Evolutionary conservation across 2,113 vertebrate species (phyloP).

Genomic region (Glaucidium brasilianum): DNA sequence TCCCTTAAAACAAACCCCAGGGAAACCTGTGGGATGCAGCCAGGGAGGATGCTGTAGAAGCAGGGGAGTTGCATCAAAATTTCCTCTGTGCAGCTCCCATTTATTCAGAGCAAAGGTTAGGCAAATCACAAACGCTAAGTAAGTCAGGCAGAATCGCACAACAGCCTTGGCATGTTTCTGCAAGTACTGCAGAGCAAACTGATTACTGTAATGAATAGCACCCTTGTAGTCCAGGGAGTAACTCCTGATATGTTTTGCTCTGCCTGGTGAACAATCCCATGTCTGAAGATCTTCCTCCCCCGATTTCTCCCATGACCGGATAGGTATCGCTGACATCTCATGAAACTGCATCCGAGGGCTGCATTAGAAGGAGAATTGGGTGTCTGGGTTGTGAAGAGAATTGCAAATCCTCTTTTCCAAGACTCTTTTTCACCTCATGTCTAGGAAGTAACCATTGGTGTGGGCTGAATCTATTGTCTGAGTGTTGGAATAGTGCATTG

Average conservation of each 20-base stretch:
- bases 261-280: not conserved
- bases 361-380: not conserved
- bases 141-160: not conserved
- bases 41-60: not conserved
- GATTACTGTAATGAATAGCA: not conserved
- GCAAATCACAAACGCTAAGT: not conserved
- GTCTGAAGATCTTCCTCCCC: not conserved
- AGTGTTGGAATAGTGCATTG: not conserved
- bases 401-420: not conserved
- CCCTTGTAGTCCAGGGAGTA: not conserved
- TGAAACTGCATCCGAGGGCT: not conserved
- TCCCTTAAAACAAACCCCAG: not conserved
- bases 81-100: not conserved
- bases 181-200: not conserved
- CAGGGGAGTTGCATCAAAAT: not conserved
- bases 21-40: not conserved
- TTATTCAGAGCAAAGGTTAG: slow-evolving; percentile 15
- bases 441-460: not conserved
- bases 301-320: not conserved
- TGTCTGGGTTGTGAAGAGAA: not conserved
- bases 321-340: not conserved
- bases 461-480: not conserved
- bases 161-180: slow-evolving; percentile 21
- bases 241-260: not conserved
- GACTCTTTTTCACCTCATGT: not conserved